Conservation (phyloP, 2,888 invertebrate genomes). For the Drosophila paramelanica region DNA sequence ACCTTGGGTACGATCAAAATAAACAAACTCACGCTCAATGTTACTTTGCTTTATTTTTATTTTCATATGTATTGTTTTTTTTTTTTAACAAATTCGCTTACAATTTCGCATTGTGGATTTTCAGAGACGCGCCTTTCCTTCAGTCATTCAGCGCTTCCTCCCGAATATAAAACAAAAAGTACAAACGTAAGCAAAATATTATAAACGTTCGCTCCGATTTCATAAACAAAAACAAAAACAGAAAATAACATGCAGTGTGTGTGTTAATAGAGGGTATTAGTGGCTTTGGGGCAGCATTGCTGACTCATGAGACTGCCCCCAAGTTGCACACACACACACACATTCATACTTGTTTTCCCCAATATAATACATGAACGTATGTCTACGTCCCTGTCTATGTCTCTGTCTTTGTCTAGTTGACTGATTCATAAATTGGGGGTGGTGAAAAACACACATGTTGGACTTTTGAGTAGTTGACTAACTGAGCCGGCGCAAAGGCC, state of each 20-base stretch:
- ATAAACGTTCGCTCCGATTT: conserved; percentile 61
- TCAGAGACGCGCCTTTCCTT: conserved; percentile 23
- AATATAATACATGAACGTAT: not conserved
- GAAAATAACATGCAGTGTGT: conserved; percentile 51
- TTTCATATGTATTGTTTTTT: conserved; percentile 6
- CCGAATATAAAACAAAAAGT: conserved; percentile 26
- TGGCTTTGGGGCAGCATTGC: conserved; percentile 44
- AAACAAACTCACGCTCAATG: conserved; percentile 24
- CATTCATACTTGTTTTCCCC: not conserved
- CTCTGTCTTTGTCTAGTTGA: conserved; percentile 7
- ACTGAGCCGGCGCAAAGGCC: conserved; percentile 35
- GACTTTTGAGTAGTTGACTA: conserved; percentile 40
- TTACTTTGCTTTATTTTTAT: not conserved
- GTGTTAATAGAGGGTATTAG: conserved; percentile 58
- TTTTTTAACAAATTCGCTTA: conserved; percentile 34
- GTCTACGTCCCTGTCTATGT: not conserved
- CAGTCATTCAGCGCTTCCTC: conserved; percentile 45
- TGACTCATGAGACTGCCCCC: conserved; percentile 65
- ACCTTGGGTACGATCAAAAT: conserved; percentile 28
- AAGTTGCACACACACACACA: conserved; percentile 19
- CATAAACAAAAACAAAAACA: conserved; percentile 65
- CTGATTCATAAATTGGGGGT: conserved; percentile 45
- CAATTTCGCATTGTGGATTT: conserved; percentile 33
- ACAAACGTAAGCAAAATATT: conserved; percentile 55
- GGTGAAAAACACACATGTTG: conserved; percentile 24